Percentiles rank a stretch among this genome's conserved stretches.
Conservation (phyloP, 2,797 vertebrate genomes). For the Coilia nasus region DNA sequence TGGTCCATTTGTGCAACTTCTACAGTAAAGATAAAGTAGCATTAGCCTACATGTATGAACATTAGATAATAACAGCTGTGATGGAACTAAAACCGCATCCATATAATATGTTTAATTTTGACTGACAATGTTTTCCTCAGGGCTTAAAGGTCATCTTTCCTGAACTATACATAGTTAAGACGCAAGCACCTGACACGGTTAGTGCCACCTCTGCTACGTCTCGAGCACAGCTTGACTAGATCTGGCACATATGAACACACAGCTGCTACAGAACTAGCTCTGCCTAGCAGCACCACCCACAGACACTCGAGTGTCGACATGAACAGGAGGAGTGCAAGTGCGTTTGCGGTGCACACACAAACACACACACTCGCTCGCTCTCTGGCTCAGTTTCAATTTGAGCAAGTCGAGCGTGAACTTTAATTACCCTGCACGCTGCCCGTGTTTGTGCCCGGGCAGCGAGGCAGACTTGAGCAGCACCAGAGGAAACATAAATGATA, state of each 20-base stretch:
- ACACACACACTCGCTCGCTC: neutral
- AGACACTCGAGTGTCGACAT: neutral
- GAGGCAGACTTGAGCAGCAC: conserved; percentile 27
- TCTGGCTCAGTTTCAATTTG: conserved; percentile 43
- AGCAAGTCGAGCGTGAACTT: conserved; percentile 47
- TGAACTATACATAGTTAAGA: neutral
- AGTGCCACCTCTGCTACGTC: neutral
- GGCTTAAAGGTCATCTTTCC: too few relatives aligned
- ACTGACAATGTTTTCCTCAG: too few relatives aligned
- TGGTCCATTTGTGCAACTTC: too few relatives aligned
- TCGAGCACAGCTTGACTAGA: neutral
- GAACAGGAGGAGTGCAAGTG: neutral
- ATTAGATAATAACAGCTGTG: too few relatives aligned
- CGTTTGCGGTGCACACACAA: neutral
- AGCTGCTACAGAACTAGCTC: neutral
- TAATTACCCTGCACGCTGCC: conserved; percentile 39
- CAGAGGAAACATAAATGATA: conserved; percentile 37
- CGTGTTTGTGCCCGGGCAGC: conserved; percentile 33
- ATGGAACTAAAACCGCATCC: too few relatives aligned
- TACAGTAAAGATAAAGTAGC: too few relatives aligned
- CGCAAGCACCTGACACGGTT: neutral
- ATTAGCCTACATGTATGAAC: too few relatives aligned
- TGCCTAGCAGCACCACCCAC: neutral
- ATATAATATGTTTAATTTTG: too few relatives aligned
- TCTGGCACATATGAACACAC: neutral